phyloP scores from a whole-genome alignment of 2,888 invertebrate genomes.

The Azorinus chamasolen region DNA sequence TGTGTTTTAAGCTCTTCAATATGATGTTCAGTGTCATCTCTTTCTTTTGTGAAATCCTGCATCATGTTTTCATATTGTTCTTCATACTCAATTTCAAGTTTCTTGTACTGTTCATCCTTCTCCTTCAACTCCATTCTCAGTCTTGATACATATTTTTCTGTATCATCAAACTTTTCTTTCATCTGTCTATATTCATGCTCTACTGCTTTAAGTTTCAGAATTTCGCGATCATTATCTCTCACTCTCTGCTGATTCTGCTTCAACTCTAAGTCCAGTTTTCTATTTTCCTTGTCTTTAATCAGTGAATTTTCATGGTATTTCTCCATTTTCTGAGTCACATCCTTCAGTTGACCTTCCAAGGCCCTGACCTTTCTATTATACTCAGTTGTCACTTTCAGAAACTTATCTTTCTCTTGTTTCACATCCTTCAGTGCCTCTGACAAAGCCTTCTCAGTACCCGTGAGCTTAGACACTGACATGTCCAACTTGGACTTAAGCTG shows the following conservation, averaged over 20 bases:
- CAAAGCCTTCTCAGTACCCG: conserved; percentile 81
- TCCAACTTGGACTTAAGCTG: conserved; percentile 79
- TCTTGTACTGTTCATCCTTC: conserved; percentile 73
- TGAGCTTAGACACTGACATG: conserved; percentile 80
- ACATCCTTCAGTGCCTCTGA: conserved; percentile 80
- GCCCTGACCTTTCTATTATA: conserved; percentile 78
- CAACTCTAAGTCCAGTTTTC: conserved; percentile 76
- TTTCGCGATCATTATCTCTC: conserved; percentile 80
- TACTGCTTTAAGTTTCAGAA: conserved; percentile 80
- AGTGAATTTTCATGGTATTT: conserved; percentile 73
- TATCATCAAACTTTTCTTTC: conserved; percentile 78
- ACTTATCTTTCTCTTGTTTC: conserved; percentile 81
- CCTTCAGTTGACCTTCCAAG: conserved; percentile 78
- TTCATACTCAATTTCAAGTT: conserved; percentile 76
- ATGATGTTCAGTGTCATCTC: conserved; percentile 81
- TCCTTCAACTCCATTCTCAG: conserved; percentile 70
- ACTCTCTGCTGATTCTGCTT: conserved; percentile 73
- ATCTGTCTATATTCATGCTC: conserved; percentile 79
- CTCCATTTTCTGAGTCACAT: conserved; percentile 76
- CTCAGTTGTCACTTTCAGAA: conserved; percentile 78
- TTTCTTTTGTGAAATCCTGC: conserved; percentile 83
- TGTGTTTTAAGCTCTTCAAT: conserved; percentile 92
- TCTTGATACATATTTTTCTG: conserved; percentile 64
- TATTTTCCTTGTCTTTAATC: conserved; percentile 78
- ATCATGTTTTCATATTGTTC: conserved; percentile 79